These are phyloP conservation scores for Pygathrix nemaeus DNA, from an alignment of 2,113 vertebrate genomes.

Conservation along the genomic window DNA sequence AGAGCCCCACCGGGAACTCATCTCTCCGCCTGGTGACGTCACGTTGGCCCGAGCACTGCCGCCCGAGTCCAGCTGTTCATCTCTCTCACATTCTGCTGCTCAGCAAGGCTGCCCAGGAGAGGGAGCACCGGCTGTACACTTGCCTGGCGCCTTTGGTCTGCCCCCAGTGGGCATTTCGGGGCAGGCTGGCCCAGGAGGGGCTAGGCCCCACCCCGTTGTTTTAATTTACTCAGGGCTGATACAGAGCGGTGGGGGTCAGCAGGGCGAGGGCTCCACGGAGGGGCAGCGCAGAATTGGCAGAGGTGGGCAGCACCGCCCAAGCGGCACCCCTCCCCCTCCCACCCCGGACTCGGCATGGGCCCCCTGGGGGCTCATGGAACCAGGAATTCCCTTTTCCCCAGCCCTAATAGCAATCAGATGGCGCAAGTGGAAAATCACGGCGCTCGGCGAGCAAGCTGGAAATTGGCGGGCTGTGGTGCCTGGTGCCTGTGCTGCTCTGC, in stretches of 20 bases:
- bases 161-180: background rate
- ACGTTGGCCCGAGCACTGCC: constrained; percentile 57
- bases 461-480: background rate
- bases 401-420: constrained; percentile 67
- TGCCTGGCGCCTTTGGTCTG: background rate
- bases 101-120: background rate
- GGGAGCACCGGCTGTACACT: background rate
- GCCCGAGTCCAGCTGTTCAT: constrained; percentile 52
- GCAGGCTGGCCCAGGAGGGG: background rate
- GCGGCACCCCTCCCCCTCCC: background rate
- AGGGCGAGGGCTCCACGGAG: accelerated
- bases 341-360: background rate
- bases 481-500: background rate
- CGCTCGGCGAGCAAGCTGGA: background rate
- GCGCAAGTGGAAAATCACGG: constrained; percentile 59
- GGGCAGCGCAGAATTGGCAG: accelerated
- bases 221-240: background rate
- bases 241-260: background rate
- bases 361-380: background rate
- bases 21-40: constrained; percentile 50
- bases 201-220: background rate
- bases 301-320: background rate
- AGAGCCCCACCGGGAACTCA: constrained; percentile 48
- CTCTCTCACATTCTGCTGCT: background rate
- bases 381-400: constrained; percentile 44